A percentile compares a stretch with the other conserved stretches of the same genome.
phyloP scores from a whole-genome alignment of 2,113 vertebrate species.

The Probosciger aterrimus region DNA sequence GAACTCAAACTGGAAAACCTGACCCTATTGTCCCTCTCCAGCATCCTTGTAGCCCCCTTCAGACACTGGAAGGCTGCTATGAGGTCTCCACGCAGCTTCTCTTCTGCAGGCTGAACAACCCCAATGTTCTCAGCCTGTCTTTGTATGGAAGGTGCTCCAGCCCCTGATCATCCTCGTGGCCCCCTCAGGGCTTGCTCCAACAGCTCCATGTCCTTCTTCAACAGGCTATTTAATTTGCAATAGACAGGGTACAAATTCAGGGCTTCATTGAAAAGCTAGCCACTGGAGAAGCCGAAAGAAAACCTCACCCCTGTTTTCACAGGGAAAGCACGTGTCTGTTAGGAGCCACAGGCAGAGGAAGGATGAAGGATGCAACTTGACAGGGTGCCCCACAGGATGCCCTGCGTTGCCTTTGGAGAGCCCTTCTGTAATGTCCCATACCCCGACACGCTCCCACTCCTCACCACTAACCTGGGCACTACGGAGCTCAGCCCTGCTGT shows the following conservation, averaged over 20 bases:
- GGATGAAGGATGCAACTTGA: neutral
- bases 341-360: rapidly evolving
- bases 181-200: neutral
- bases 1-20: neutral
- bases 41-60: neutral
- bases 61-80: neutral
- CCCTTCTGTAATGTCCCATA: rapidly evolving
- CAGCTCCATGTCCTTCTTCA: neutral
- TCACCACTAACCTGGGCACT: neutral
- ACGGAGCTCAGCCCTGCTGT: rapidly evolving
- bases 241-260: neutral
- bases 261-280: neutral
- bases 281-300: neutral
- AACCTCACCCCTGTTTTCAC: neutral
- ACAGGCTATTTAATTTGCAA: neutral
- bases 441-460: rapidly evolving
- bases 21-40: neutral
- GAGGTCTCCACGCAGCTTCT: neutral
- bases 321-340: neutral
- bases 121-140: neutral
- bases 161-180: neutral
- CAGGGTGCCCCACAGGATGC: neutral
- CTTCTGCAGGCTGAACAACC: neutral
- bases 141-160: neutral
- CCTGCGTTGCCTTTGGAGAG: neutral